Base-by-base conservation (phyloP, 2,888 invertebrate species). In the Drosophila leonis region DNA sequence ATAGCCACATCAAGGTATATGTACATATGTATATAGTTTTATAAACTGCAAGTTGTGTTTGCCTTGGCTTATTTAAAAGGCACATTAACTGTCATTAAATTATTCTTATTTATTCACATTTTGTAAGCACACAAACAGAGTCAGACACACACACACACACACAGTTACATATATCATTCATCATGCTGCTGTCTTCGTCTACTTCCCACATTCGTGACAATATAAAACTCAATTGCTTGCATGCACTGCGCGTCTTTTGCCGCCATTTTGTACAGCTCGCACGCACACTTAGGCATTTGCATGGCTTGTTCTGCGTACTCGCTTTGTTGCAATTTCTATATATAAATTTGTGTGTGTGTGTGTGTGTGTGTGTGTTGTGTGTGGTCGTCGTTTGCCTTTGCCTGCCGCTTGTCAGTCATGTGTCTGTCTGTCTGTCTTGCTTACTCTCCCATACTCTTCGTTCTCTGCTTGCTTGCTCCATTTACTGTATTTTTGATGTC, bases 401-500 rank as follows among this genome's bases (percentile, higher is more conserved):
- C 78, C 67, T 49, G 75, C 69, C 75, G 60, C 73, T 63, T 83
- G 83, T 88, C 83, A 82, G 74, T 88, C 83, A 83, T 82, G 72
- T 74, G 88, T 72, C 72, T 70, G 72, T 66, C 59, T 72, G 80
- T 65, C 48, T 31, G 48, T 49, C 48, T 12, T 49, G 48, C 48
- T 49, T 70, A 42, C 57, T 29, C 48, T 18, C 35, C 10, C 52
- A 20, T 24, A 37, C 42, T 24, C 66, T 66, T 51, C 48, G 46
- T 61, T 24, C 77, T 85, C 63, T 75, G 69, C 64, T 65, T 69
- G 86, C 86, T 82, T 72, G 86, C 86, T 85, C 84, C 86, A 85
- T 85, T 85, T 88, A 75, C 90, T 84, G 78, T 86, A 90, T 86
- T 85, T 88, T 90, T 83, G 90, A 90, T 90, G 89, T 88, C 90